phyloP scores from a whole-genome alignment of 2,113 vertebrate genomes.

The Tachysurus vachellii region DNA sequence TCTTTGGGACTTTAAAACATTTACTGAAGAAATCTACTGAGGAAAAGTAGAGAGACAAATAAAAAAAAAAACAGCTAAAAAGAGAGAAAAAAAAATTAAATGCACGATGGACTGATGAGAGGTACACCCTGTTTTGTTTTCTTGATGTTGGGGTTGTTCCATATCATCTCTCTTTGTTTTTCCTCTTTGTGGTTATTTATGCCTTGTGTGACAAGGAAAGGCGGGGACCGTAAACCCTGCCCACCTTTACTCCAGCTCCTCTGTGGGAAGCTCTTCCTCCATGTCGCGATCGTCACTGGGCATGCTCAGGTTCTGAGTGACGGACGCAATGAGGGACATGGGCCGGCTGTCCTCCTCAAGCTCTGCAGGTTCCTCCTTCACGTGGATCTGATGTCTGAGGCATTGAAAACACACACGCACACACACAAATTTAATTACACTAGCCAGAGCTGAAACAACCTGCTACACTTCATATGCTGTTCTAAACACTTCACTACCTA shows the following conservation, averaged over 20 bases:
- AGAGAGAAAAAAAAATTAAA: constrained; percentile 60
- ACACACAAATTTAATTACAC: background rate
- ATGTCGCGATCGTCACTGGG: constrained; percentile 88
- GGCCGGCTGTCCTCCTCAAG: constrained; percentile 88
- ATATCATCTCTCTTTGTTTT: constrained; percentile 58
- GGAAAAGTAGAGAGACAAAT: background rate
- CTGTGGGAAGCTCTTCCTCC: constrained; percentile 91
- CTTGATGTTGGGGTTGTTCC: constrained; percentile 68
- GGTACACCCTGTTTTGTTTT: constrained; percentile 78
- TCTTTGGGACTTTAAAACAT: constrained; percentile 50
- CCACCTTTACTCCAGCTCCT: constrained; percentile 90
- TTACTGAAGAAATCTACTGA: constrained; percentile 29
- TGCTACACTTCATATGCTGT: background rate
- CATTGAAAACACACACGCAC: constrained; percentile 13
- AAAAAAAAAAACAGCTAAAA: constrained; percentile 20
- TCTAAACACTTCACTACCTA: background rate
- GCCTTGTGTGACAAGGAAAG: constrained; percentile 26
- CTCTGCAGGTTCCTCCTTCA: constrained; percentile 96
- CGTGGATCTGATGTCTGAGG: constrained; percentile 88
- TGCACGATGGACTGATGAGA: constrained; percentile 68
- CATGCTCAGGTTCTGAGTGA: constrained; percentile 85
- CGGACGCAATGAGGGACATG: constrained; percentile 79
- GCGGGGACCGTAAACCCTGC: constrained; percentile 50
- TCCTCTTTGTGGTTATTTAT: constrained; percentile 55
- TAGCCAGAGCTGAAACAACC: background rate